Conservation (phyloP, 2,797 vertebrate species). For the Steatocranus sp. region DNA sequence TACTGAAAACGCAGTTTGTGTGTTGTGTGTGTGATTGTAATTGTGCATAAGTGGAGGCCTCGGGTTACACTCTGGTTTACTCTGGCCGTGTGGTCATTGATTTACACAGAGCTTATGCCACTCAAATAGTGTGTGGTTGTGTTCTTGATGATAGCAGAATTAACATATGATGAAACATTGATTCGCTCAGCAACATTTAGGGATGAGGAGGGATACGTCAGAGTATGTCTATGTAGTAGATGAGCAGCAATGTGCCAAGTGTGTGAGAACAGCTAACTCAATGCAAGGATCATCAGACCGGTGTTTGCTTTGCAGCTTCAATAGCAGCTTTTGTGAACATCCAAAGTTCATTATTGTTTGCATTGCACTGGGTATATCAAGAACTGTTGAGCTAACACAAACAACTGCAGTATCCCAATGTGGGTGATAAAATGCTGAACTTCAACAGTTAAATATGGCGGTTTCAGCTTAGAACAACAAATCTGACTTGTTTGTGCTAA, state of each 20-base stretch:
- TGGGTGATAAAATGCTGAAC: neutral
- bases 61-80: too few species aligned
- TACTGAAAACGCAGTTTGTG: neutral
- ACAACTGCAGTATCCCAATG: neutral
- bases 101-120: neutral
- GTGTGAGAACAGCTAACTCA: neutral
- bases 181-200: neutral
- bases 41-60: neutral
- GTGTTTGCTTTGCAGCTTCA: conserved; percentile 2
- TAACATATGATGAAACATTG: neutral
- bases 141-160: neutral
- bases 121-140: neutral
- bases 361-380: neutral
- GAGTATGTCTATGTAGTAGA: neutral
- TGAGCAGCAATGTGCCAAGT: neutral
- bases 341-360: neutral
- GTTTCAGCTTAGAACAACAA: neutral
- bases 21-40: neutral
- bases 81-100: neutral
- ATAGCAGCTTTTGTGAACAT: neutral
- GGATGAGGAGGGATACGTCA: neutral
- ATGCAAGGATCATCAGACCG: neutral
- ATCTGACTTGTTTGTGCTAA: neutral
- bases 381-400: neutral
- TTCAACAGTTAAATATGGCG: neutral